phyloP scores from a whole-genome alignment of 1,140 invertebrate genomes.

The Drosophila ananassae region DNA sequence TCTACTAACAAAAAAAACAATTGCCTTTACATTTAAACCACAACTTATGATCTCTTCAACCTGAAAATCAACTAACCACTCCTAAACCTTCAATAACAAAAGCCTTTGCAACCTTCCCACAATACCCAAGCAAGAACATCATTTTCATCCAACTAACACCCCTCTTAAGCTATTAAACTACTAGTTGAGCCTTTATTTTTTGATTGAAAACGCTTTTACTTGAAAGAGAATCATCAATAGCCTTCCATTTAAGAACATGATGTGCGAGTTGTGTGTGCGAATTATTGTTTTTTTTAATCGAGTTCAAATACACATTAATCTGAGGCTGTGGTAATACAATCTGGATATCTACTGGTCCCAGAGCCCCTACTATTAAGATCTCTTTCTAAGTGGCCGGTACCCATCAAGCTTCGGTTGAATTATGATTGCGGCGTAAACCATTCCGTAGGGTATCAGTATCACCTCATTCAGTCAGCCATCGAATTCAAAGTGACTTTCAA shows the following conservation, averaged over 20 bases:
- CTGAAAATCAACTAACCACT: too few species aligned
- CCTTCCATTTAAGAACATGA: slow-evolving; percentile 11
- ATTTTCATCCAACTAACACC: neutral
- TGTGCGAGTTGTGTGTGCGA: slow-evolving; percentile 39
- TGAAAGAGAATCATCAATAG: slow-evolving; percentile 14
- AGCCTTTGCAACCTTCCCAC: too few species aligned
- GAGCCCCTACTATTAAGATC: slow-evolving; percentile 41
- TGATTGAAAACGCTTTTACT: slow-evolving; percentile 19
- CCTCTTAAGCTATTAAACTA: neutral
- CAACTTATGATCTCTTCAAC: neutral
- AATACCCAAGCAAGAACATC: too few species aligned
- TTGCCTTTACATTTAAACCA: neutral
- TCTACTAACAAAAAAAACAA: slow-evolving; percentile 8
- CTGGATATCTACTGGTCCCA: slow-evolving; percentile 52
- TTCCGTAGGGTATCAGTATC: slow-evolving; percentile 26
- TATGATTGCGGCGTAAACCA: slow-evolving; percentile 7
- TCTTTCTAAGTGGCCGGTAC: slow-evolving; percentile 19
- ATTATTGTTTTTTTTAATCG: slow-evolving; percentile 2
- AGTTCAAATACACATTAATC: slow-evolving; percentile 20
- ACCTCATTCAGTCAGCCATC: slow-evolving; percentile 25
- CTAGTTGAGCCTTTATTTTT: slow-evolving; percentile 8
- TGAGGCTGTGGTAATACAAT: slow-evolving; percentile 33
- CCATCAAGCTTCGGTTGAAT: slow-evolving; percentile 18
- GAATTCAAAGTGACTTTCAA: slow-evolving; percentile 1
- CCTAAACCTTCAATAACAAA: too few species aligned